Conservation (phyloP, 2,113 vertebrate genomes). For the Ceyx cyanopectus region DNA sequence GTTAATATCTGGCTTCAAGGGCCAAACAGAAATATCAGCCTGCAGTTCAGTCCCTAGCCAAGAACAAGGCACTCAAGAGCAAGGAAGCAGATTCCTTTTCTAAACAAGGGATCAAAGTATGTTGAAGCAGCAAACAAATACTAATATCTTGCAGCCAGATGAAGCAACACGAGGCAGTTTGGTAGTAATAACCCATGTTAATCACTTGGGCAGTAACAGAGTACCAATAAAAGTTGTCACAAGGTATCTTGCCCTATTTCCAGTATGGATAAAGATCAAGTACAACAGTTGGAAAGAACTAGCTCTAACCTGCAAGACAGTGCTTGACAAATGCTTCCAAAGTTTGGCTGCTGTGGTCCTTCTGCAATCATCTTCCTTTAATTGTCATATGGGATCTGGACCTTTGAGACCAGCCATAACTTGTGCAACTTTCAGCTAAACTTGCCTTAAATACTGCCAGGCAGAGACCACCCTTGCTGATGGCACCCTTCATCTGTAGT, state of each 20-base stretch:
- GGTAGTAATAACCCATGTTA: slow-evolving; percentile 1
- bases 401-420: neutral
- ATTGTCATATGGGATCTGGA: neutral
- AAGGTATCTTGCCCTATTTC: slow-evolving; percentile 5
- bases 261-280: slow-evolving; percentile 23
- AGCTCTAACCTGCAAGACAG: slow-evolving; percentile 24
- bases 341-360: neutral
- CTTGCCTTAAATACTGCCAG: neutral
- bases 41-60: slow-evolving; percentile 19
- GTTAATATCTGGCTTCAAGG: slow-evolving; percentile 46
- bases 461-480: slow-evolving; percentile 38
- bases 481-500: neutral
- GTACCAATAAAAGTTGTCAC: slow-evolving; percentile 33
- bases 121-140: slow-evolving; percentile 26
- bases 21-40: slow-evolving; percentile 60
- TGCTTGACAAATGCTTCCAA: neutral
- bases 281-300: neutral
- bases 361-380: neutral
- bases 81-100: slow-evolving; percentile 40
- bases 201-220: neutral
- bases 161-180: slow-evolving; percentile 30
- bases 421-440: slow-evolving; percentile 21
- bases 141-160: slow-evolving; percentile 49
- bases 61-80: slow-evolving; percentile 32
- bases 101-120: slow-evolving; percentile 58